phyloP scores from a whole-genome alignment of 2,888 invertebrate genomes.

The Drosophila robusta region DNA sequence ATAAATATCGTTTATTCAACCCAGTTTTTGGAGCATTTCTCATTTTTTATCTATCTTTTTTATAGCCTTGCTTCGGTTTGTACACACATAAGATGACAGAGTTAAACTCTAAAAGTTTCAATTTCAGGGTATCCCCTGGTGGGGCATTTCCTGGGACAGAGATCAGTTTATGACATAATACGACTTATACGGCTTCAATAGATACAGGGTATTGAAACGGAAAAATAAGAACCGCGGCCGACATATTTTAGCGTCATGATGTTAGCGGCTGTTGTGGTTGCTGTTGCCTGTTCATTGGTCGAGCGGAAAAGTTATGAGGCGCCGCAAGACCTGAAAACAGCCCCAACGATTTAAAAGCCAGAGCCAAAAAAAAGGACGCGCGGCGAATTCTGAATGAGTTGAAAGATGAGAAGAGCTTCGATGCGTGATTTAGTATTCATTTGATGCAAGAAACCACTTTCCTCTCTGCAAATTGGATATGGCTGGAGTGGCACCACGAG shows the following conservation, averaged over 20 bases:
- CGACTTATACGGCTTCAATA: neutral
- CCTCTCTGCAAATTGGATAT: neutral
- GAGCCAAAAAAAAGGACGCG: slow-evolving; percentile 7
- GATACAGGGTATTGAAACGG: slow-evolving; percentile 4
- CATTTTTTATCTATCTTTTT: too few species aligned
- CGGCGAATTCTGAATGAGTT: slow-evolving; percentile 23
- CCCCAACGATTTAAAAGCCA: slow-evolving; percentile 38
- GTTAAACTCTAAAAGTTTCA: too few species aligned
- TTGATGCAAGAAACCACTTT: slow-evolving; percentile 4
- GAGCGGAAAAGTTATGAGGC: slow-evolving; percentile 62
- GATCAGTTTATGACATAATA: too few species aligned
- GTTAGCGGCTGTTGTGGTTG: slow-evolving; percentile 20
- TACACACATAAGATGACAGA: too few species aligned
- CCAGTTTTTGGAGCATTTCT: too few species aligned
- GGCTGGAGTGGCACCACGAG: neutral
- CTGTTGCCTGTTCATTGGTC: slow-evolving; percentile 28
- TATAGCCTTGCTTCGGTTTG: too few species aligned
- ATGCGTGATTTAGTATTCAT: slow-evolving; percentile 27
- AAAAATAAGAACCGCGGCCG: slow-evolving; percentile 9
- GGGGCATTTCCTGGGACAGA: too few species aligned
- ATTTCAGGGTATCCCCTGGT: too few species aligned
- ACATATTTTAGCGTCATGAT: slow-evolving; percentile 35
- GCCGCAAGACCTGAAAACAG: slow-evolving; percentile 46
- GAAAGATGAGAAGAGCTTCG: slow-evolving; percentile 15
- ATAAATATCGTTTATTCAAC: too few species aligned